Conservation (phyloP, 2,113 vertebrate genomes). For the Seriola quinqueradiata region DNA sequence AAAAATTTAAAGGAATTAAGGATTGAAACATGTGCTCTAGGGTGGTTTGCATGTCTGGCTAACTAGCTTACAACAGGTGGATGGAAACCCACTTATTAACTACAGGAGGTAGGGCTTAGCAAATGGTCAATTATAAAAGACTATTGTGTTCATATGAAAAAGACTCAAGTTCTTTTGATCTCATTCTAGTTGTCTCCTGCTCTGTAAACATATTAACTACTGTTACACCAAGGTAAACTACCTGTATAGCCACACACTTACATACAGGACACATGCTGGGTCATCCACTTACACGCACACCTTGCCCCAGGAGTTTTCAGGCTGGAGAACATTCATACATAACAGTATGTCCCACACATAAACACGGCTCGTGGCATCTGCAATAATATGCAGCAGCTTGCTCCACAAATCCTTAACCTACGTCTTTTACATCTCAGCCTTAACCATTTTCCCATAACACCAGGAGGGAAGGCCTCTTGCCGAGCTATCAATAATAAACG, state of each 20-base stretch:
- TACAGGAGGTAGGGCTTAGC: not conserved
- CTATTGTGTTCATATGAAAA: not conserved
- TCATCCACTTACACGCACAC: not conserved
- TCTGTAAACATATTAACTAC: not conserved
- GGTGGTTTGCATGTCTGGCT: too few relatives aligned
- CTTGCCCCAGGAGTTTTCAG: not conserved
- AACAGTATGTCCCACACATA: not conserved
- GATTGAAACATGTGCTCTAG: too few relatives aligned
- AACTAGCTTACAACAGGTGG: too few relatives aligned
- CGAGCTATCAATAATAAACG: slow-evolving; percentile 76
- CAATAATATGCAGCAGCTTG: not conserved
- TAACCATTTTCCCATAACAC: slow-evolving; percentile 56
- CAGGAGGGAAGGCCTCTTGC: slow-evolving; percentile 39
- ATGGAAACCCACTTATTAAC: not conserved
- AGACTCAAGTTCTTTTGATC: not conserved
- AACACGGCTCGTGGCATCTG: not conserved
- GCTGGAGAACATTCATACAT: slow-evolving; percentile 10
- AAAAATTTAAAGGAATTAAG: too few relatives aligned
- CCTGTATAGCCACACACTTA: not conserved
- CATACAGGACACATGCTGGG: not conserved
- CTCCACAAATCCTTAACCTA: slow-evolving; percentile 33
- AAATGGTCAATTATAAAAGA: not conserved
- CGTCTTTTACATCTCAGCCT: slow-evolving; percentile 53
- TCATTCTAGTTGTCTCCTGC: not conserved
- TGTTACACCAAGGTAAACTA: not conserved